Conservation (phyloP, 2,888 invertebrate genomes). For the Baccha elongata region DNA sequence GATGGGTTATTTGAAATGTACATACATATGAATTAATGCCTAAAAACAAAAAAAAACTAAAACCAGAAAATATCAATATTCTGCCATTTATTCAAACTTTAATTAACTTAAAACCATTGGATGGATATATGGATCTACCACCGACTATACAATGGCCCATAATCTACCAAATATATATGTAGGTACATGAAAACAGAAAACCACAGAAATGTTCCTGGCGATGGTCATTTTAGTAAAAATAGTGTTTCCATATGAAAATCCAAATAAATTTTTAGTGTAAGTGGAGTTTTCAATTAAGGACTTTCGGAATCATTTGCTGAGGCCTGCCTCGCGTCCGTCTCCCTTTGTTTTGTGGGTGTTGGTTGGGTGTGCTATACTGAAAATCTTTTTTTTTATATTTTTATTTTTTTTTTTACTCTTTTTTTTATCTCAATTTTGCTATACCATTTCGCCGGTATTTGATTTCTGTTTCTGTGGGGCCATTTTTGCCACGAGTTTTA, state of each 20-base stretch:
- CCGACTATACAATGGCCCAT: too few species aligned
- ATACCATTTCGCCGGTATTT: slow-evolving; percentile 53
- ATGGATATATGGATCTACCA: too few species aligned
- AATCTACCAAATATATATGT: too few species aligned
- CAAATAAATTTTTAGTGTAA: slow-evolving; percentile 70
- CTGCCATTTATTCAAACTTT: too few species aligned
- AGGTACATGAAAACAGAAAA: too few species aligned
- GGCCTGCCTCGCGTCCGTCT: slow-evolving; percentile 1
- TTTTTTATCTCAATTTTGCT: slow-evolving; percentile 36
- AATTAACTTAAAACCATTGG: too few species aligned
- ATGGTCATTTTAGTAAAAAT: slow-evolving; percentile 59
- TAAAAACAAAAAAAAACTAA: too few species aligned
- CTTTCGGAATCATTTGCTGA: slow-evolving; percentile 57
- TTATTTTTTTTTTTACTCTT: slow-evolving; percentile 20
- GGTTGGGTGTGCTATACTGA: background rate
- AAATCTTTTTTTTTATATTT: slow-evolving; percentile 10
- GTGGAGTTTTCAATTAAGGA: slow-evolving; percentile 73
- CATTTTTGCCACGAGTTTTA: slow-evolving; percentile 68
- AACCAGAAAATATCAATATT: too few species aligned
- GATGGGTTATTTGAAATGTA: too few species aligned
- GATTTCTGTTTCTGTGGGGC: slow-evolving; percentile 61
- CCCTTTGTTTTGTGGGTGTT: background rate
- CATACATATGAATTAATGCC: too few species aligned
- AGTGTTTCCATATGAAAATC: slow-evolving; percentile 58
- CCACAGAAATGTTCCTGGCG: slow-evolving; percentile 48